A percentile compares a stretch with the other conserved stretches of the same genome.
Evolutionary conservation across 2,797 vertebrate species (phyloP).

Genomic region (Rhyacichthys aspro): DNA sequence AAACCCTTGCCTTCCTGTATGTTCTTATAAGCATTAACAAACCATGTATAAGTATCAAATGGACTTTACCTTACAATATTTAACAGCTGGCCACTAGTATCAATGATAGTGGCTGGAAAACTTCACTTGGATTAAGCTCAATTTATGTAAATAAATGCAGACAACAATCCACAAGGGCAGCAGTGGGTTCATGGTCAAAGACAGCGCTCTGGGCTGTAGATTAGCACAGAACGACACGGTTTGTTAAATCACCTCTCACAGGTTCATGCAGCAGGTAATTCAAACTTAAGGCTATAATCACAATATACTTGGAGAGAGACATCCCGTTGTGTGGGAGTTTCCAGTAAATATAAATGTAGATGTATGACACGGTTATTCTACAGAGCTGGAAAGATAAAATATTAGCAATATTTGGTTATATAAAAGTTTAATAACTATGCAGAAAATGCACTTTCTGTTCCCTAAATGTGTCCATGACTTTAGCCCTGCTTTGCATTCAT

Average conservation of each 20-base stretch:
- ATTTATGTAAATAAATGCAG: constrained; percentile 25
- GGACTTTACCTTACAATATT: neutral
- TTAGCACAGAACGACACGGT: constrained; percentile 10
- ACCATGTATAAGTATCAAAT: no score
- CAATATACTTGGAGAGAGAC: neutral
- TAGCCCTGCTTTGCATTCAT: neutral
- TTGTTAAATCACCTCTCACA: constrained; percentile 23
- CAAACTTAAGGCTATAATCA: constrained; percentile 2
- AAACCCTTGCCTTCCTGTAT: no score
- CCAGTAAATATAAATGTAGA: neutral
- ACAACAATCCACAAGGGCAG: constrained; percentile 14
- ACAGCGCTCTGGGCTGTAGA: constrained; percentile 31
- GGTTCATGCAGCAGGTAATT: constrained; percentile 42
- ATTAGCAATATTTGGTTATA: no score
- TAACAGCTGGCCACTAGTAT: neutral
- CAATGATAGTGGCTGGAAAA: neutral
- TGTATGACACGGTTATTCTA: no score
- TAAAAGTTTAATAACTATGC: no score
- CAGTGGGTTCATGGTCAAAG: constrained; percentile 9
- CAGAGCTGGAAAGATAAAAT: no score
- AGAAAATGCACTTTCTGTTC: no score
- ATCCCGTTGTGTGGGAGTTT: neutral
- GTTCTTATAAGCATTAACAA: no score
- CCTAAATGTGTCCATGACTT: no score
- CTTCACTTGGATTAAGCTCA: constrained; percentile 8